These are phyloP conservation scores for Caranx ignobilis DNA, from an alignment of 2,113 vertebrate genomes.

Conservation along the genomic window DNA sequence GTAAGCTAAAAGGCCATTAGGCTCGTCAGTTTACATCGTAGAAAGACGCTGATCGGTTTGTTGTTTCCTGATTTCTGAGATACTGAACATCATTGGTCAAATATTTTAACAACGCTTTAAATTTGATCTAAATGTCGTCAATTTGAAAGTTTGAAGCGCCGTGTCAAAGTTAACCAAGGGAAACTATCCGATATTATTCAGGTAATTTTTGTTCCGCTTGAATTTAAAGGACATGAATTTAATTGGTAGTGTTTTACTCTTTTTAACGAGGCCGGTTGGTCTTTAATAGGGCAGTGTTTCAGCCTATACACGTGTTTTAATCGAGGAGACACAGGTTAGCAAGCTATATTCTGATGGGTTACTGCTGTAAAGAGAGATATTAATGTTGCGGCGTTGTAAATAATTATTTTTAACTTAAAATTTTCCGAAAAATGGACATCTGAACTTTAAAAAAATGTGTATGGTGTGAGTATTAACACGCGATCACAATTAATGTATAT, in stretches of 20 bases:
- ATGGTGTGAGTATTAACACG: rapidly evolving
- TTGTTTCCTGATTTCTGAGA: neutral
- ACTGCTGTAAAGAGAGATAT: neutral
- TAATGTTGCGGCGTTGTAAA: too few species aligned
- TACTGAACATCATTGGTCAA: slow-evolving; percentile 10
- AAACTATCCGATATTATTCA: neutral
- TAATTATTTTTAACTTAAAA: too few species aligned
- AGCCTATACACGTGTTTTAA: neutral
- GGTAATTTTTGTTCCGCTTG: neutral
- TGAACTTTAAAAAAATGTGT: neutral
- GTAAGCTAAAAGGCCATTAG: neutral
- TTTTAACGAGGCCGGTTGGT: slow-evolving; percentile 3
- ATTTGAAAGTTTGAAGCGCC: neutral
- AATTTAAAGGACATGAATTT: rapidly evolving
- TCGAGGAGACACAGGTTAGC: neutral
- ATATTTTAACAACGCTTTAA: neutral
- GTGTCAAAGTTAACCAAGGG: neutral
- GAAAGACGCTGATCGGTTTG: neutral
- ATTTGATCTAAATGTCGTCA: neutral
- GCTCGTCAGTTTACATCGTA: rapidly evolving
- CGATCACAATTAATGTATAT: too few species aligned
- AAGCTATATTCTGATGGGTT: too few species aligned
- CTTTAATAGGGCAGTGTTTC: neutral
- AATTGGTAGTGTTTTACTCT: rapidly evolving
- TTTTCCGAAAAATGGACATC: rapidly evolving